Evolutionary conservation across 2,797 vertebrate species (phyloP).

Genomic region (Octomys mimax): DNA sequence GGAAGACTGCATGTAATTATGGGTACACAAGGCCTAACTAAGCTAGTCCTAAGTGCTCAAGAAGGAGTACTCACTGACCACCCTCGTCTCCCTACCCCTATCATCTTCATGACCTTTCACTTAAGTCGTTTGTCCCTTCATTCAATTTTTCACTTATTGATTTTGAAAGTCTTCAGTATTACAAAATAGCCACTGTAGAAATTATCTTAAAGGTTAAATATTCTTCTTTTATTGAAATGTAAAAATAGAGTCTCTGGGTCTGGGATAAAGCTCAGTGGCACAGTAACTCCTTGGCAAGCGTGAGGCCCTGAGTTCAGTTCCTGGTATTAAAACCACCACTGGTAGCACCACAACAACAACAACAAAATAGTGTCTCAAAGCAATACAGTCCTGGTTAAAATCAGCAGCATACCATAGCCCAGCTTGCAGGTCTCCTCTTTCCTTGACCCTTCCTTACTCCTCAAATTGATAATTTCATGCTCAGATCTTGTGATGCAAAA

Average conservation of each 20-base stretch:
- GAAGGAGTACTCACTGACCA: neutral
- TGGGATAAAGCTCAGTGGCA: too few relatives aligned
- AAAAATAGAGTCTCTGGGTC: neutral
- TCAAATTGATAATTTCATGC: neutral
- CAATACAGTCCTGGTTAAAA: neutral
- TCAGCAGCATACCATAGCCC: neutral
- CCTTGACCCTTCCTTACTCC: neutral
- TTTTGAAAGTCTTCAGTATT: neutral
- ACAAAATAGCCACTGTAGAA: neutral
- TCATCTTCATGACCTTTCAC: neutral
- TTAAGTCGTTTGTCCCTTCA: neutral
- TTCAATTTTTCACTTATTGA: neutral
- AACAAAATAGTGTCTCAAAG: neutral
- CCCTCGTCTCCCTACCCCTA: neutral
- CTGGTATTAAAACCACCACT: too few relatives aligned
- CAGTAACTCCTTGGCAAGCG: too few relatives aligned
- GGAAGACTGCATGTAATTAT: neutral
- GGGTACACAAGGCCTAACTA: neutral
- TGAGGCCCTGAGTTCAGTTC: too few relatives aligned
- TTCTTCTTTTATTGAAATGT: neutral
- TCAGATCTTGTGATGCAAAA: neutral
- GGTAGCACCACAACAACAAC: too few relatives aligned
- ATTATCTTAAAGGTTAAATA: neutral
- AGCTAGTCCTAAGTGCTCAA: neutral
- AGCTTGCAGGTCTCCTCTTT: neutral